Evolutionary conservation across 2,888 invertebrate species (phyloP).

Genomic region (Pardosa pseudoannulata): DNA sequence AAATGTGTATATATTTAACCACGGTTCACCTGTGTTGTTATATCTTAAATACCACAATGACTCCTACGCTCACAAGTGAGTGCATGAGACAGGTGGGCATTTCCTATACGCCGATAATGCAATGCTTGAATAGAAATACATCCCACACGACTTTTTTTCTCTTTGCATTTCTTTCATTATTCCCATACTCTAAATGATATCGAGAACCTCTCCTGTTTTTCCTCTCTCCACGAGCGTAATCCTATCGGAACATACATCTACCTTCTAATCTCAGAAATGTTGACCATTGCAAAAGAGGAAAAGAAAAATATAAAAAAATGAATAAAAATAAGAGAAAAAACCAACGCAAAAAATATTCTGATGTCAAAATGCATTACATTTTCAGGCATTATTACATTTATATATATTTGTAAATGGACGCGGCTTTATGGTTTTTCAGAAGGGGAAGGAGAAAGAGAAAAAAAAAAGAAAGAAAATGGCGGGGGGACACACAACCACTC

Average conservation of each 20-base stretch:
- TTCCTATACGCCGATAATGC: no score
- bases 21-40: no score
- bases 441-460: no score
- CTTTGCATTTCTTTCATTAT: background rate
- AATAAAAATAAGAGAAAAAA: conserved; percentile 18
- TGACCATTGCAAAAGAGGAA: conserved; percentile 31
- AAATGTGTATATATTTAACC: no score
- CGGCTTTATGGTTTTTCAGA: conserved; percentile 49
- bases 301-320: background rate
- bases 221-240: background rate
- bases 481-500: conserved; percentile 23
- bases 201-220: background rate
- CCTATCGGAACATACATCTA: conserved; percentile 23
- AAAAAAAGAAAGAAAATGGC: conserved; percentile 17
- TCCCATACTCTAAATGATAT: background rate
- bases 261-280: conserved; percentile 41
- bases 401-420: conserved; percentile 70
- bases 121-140: no score
- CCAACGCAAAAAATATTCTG: background rate
- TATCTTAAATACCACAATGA: no score
- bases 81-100: no score
- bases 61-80: no score
- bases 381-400: conserved; percentile 68
- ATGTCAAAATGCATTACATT: conserved; percentile 65
- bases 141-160: no score